Base-by-base conservation (phyloP, 1,140 invertebrate species). In the Leucophenga varia region DNA sequence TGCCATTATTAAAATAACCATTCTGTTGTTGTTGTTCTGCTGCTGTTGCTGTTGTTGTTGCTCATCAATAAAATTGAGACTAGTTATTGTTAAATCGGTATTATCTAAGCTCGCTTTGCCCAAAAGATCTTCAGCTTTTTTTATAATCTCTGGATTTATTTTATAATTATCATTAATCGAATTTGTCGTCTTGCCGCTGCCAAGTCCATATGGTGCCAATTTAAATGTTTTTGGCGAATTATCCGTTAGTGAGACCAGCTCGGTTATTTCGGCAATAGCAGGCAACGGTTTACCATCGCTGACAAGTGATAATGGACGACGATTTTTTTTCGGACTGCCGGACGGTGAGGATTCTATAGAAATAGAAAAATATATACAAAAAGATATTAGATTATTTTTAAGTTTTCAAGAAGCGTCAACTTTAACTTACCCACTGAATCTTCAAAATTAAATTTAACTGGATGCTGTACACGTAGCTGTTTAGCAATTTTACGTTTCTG, bases 371-470 rank as follows among this genome's bases (percentile, higher is more conserved):
- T 3, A 2, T 16, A 16, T 20, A 16, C 28, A 34, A 8, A 38
- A 19, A 17, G 3, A 38, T 17, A 18, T 17, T 19, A 18, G n/a
- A 16, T 13, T 35, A 31, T 51, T 20, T 44, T 14, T 12, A 7
- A 19, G 25, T 8, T 25, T 16, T 13, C 21, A n/a, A 34, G 6
- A 3, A 13, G 9, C 3, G 14, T 18, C 5, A 0, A 16, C 1
- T 37, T n/a, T 2, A 22, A 58, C 57, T 75, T 78, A 86, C 84
- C 84, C 63, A 82, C 80, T 4, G 84, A 86, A 61, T 82, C 77
- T 52, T 85, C 84, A 42, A 86, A 80, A 31, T 82, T 83, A 69
- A 87, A 87, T 72, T 84, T 85, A 17, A 86, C 84, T 14, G 76
- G 74, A 49, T 81, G 65, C 46, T 72, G 52, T 8, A 68, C 61